A percentile compares a stretch with the other conserved stretches of the same genome.
phyloP scores from a whole-genome alignment of 2,113 vertebrate species.

The Picathartes gymnocephalus region DNA sequence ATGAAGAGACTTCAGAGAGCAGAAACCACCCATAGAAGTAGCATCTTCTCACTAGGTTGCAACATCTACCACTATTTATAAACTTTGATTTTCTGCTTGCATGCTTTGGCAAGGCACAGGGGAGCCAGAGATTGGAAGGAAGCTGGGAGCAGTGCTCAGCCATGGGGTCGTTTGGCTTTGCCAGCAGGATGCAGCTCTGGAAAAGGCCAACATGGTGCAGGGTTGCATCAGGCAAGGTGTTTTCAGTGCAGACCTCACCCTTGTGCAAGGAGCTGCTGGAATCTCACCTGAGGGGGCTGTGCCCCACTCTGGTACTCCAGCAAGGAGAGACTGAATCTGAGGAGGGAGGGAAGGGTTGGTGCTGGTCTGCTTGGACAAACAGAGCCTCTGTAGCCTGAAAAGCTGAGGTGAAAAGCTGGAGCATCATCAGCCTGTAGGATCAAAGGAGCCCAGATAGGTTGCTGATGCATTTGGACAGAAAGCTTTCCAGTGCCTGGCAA shows the following conservation, averaged over 20 bases:
- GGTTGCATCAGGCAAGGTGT: neutral
- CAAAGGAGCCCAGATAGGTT: neutral
- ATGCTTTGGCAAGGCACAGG: accelerated
- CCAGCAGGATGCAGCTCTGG: neutral
- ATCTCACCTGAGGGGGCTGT: neutral
- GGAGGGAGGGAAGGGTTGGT: neutral
- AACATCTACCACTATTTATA: neutral
- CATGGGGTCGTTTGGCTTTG: neutral
- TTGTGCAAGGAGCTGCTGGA: neutral
- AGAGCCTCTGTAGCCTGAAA: neutral
- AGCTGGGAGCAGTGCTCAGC: neutral
- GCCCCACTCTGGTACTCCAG: neutral
- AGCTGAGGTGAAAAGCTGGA: neutral
- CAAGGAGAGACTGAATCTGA: neutral
- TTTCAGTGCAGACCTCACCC: neutral
- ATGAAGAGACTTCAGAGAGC: neutral
- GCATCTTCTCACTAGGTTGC: neutral
- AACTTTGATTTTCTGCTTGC: neutral
- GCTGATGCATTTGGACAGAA: neutral
- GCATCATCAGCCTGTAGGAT: neutral
- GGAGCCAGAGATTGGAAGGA: neutral
- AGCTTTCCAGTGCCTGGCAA: neutral
- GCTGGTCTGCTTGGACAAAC: neutral
- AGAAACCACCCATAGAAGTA: neutral
- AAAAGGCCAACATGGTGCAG: neutral